Conservation (phyloP, 2,888 invertebrate genomes). For the Pammene aurita region DNA sequence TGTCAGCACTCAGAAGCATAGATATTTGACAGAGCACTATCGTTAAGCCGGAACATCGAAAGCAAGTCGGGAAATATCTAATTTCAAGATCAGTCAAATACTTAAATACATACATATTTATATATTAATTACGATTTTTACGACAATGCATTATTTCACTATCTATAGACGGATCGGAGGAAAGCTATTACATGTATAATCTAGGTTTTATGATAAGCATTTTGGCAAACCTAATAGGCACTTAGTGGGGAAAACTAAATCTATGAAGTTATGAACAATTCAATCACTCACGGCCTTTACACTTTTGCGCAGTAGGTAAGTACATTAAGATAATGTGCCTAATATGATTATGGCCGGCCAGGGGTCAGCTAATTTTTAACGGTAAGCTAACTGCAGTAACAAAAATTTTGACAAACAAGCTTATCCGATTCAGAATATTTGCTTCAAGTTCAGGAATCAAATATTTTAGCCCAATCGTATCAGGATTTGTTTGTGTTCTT, state of each 20-base stretch:
- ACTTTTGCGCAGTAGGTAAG: not conserved
- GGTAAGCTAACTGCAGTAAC: not conserved
- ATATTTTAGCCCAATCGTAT: too few relatives aligned
- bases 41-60: constrained; percentile 46
- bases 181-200: constrained; percentile 21
- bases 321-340: not conserved
- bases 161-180: constrained; percentile 30
- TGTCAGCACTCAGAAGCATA: too few relatives aligned
- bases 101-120: constrained; percentile 42
- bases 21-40: too few relatives aligned
- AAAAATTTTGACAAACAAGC: not conserved
- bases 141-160: constrained; percentile 29
- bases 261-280: constrained; percentile 1
- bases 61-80: constrained; percentile 58
- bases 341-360: not conserved
- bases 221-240: constrained; percentile 53
- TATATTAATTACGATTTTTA: constrained; percentile 31
- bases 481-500: too few relatives aligned
- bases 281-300: not conserved
- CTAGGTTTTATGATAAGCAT: constrained; percentile 27
- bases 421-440: not conserved
- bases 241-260: constrained; percentile 52
- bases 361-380: not conserved
- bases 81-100: constrained; percentile 68
- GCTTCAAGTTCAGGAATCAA: not conserved